These are phyloP conservation scores for Vesta saturnalis DNA, from an alignment of 2,888 invertebrate species.

Conservation along the genomic window DNA sequence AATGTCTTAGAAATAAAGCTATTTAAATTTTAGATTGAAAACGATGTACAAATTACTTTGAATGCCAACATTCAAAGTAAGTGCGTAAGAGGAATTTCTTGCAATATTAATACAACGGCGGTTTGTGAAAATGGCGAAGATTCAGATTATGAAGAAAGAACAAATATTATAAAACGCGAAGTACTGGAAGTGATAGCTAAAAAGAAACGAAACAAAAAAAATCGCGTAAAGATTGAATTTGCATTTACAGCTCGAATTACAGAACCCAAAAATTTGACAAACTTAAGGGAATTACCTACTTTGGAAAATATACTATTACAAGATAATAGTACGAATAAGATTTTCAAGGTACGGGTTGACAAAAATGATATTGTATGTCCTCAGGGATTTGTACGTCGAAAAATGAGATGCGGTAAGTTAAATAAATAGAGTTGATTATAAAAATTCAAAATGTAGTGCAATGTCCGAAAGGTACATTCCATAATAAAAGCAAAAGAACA, in stretches of 20 bases:
- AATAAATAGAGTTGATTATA: not conserved
- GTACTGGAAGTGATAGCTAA: not conserved
- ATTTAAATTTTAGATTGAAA: constrained; percentile 49
- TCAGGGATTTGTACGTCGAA: constrained; percentile 65
- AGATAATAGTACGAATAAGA: constrained; percentile 31
- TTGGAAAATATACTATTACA: constrained; percentile 36
- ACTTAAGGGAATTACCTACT: constrained; percentile 1
- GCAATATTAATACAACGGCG: constrained; percentile 41
- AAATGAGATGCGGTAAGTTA: constrained; percentile 67
- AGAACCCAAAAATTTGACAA: constrained; percentile 34
- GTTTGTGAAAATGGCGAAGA: constrained; percentile 44
- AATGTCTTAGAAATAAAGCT: not conserved
- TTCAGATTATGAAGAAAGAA: constrained; percentile 47
- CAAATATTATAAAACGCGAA: constrained; percentile 52
- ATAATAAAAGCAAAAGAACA: constrained; percentile 64
- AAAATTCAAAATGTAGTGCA: constrained; percentile 61
- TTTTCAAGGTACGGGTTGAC: constrained; percentile 29
- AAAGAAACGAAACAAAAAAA: constrained; percentile 41
- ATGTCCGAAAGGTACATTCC: constrained; percentile 73
- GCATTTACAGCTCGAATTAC: constrained; percentile 50
- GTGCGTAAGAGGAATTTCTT: constrained; percentile 36
- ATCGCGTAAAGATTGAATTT: constrained; percentile 52
- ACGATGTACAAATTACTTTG: constrained; percentile 51
- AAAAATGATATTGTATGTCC: constrained; percentile 60
- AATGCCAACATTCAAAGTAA: constrained; percentile 45